Conservation (phyloP, 2,113 vertebrate genomes). For the Sceloporus tristichus region DNA sequence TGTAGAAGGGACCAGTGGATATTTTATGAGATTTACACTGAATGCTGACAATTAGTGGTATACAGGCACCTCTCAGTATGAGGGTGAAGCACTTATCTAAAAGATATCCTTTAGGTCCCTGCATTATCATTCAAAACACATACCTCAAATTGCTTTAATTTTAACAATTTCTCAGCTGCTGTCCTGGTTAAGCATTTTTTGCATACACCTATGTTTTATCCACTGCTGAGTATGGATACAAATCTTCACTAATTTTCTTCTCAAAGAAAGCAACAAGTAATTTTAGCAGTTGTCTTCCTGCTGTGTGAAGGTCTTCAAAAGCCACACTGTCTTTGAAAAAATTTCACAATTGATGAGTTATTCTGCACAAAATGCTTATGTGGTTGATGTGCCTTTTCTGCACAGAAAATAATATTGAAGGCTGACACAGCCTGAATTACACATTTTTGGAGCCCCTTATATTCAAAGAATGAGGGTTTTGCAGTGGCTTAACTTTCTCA, state of each 20-base stretch:
- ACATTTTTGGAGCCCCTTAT: background rate
- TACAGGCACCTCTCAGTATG: background rate
- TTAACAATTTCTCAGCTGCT: background rate
- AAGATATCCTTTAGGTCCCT: background rate
- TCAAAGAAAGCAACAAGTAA: too few relatives aligned
- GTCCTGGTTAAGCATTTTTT: background rate
- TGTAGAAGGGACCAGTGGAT: background rate
- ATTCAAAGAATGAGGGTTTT: background rate
- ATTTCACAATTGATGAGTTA: too few relatives aligned
- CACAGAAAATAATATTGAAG: too few relatives aligned
- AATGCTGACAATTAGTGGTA: background rate
- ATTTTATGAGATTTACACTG: background rate
- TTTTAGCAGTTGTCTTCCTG: too few relatives aligned
- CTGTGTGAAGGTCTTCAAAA: too few relatives aligned
- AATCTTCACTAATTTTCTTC: too few relatives aligned
- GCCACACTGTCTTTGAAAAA: too few relatives aligned
- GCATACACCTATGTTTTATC: background rate
- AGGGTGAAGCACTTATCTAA: background rate
- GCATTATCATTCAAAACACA: background rate
- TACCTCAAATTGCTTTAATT: background rate
- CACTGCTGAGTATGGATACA: background rate
- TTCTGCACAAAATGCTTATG: too few relatives aligned
- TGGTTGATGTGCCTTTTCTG: too few relatives aligned
- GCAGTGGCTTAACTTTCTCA: background rate
- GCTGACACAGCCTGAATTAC: too few relatives aligned